phyloP scores from a whole-genome alignment of 2,113 vertebrate species.

The Mola mola region DNA sequence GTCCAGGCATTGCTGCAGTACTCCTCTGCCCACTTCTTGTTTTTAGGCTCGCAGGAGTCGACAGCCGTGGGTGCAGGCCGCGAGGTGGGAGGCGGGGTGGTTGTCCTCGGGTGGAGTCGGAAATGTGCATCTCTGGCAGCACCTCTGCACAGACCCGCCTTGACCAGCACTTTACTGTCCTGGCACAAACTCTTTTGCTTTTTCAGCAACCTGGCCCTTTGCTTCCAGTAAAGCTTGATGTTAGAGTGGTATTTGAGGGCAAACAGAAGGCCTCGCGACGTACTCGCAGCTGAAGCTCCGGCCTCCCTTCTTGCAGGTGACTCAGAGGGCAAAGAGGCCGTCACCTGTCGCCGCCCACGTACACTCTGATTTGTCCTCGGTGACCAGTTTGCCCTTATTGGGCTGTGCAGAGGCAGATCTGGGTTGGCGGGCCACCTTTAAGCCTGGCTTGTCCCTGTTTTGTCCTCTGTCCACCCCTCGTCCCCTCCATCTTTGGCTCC shows the following conservation, averaged over 20 bases:
- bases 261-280: slow-evolving; percentile 80
- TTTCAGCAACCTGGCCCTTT: slow-evolving; percentile 82
- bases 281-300: slow-evolving; percentile 83
- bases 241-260: slow-evolving; percentile 76
- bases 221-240: slow-evolving; percentile 86
- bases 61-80: not conserved
- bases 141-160: slow-evolving; percentile 83
- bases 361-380: slow-evolving; percentile 83
- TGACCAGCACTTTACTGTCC: slow-evolving; percentile 75
- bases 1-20: slow-evolving; percentile 84
- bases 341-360: slow-evolving; percentile 78
- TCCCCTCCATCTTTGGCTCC: slow-evolving; percentile 61
- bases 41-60: slow-evolving; percentile 68
- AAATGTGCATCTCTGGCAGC: slow-evolving; percentile 84
- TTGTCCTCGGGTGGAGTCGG: slow-evolving; percentile 60
- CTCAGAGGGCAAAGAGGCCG: slow-evolving; percentile 55
- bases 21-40: slow-evolving; percentile 82
- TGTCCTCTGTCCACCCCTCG: slow-evolving; percentile 32
- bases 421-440: slow-evolving; percentile 20
- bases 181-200: slow-evolving; percentile 85
- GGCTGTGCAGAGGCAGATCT: slow-evolving; percentile 35
- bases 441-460: slow-evolving; percentile 29
- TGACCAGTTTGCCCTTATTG: slow-evolving; percentile 81
- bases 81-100: not conserved
- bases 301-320: slow-evolving; percentile 76